These are phyloP conservation scores for Thunnus albacares DNA, from an alignment of 2,797 vertebrate species.

Conservation along the genomic window DNA sequence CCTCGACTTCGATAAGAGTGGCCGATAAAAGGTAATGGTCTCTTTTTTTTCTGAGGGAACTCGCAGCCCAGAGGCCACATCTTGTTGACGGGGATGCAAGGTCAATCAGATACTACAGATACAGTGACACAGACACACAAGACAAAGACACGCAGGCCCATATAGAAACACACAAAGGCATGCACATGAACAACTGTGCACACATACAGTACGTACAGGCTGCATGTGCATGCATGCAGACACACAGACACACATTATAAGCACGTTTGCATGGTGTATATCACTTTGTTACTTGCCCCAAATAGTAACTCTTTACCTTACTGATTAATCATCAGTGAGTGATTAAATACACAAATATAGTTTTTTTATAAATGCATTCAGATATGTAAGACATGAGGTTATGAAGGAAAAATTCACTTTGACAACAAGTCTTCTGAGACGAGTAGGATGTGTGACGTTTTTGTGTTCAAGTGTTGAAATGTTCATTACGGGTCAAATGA, in stretches of 20 bases:
- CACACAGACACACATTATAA: neutral
- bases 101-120: slow-evolving; percentile 71
- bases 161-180: slow-evolving; percentile 26
- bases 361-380: neutral
- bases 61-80: slow-evolving; percentile 56
- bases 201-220: neutral
- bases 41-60: slow-evolving; percentile 14
- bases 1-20: slow-evolving; percentile 54
- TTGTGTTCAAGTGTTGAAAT: neutral
- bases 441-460: no score
- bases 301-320: neutral
- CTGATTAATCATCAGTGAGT: neutral
- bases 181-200: slow-evolving; percentile 7
- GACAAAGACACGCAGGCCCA: slow-evolving; percentile 33
- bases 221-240: slow-evolving; percentile 11
- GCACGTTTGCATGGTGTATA: neutral
- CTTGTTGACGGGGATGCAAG: slow-evolving; percentile 77
- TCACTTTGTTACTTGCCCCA: neutral
- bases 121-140: slow-evolving; percentile 35
- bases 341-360: neutral
- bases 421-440: neutral
- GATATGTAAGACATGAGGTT: neutral
- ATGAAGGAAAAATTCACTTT: neutral
- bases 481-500: neutral
- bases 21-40: slow-evolving; percentile 51